Base-by-base conservation (phyloP, 2,113 vertebrate genomes). In the Mus pahari region DNA sequence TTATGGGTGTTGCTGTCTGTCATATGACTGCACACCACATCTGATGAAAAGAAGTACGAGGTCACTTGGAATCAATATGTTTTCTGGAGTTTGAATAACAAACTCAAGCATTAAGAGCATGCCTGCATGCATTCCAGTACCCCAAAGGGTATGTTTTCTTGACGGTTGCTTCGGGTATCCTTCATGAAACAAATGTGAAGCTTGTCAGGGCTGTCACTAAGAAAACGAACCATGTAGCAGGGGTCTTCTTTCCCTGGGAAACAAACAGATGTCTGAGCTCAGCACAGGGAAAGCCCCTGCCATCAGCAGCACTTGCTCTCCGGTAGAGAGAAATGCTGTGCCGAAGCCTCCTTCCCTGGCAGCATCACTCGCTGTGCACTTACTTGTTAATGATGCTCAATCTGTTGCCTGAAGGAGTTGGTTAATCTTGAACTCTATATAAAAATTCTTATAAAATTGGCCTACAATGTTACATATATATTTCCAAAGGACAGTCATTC, bases 161-260 rank as follows among this genome's bases (percentile, higher is more conserved):
- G 98, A 98, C 98, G 96, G 94, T 98, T 98, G 98, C 97, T 98
- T 98, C 95, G 97, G 97, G 98, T 95, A n/a, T 96, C 95, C 97
- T 97, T 98, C 96, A 94, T 95, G 97, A 98, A 98, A 98, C 96
- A 99, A 99, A 99, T 99, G 98, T 98, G 99, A 99, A 62, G 97
- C 98, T 98, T 98, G 99, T 99, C 99, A 97, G 97, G 97, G 64
- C 98, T 99, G 98, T 98, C 98, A 98, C 97, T 98, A 97, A 98
- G 98, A 99, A 98, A 98, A 98, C 98, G 98, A 99, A 98, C 98
- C 98, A 91, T 98, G 98, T 98, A 98, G 97, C 97, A 93, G 94
- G 97, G 98, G 97, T 98, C 98, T 98, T 92, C 97, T 98, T 98
- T 98, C 97, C 96, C 91, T 98, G 95, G 97, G 98, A 98, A 99